Conservation (phyloP, 1,140 invertebrate genomes). For the Arion vulgaris region DNA sequence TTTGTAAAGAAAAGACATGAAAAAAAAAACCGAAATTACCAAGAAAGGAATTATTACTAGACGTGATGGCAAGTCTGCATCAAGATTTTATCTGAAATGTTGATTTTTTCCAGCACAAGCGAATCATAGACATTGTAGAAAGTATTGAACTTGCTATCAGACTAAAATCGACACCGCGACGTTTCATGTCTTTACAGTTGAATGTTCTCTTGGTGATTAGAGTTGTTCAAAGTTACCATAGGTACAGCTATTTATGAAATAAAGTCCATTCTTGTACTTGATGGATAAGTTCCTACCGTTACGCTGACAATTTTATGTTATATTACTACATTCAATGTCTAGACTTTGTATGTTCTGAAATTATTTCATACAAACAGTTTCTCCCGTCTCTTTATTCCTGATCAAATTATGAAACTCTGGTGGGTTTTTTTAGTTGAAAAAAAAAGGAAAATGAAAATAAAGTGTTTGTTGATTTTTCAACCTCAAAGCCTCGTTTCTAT, state of each 20-base stretch:
- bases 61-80: not conserved
- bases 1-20: no score
- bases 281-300: not conserved
- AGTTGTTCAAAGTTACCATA: not conserved
- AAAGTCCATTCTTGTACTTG: not conserved
- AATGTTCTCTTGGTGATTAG: not conserved
- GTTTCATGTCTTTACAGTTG: not conserved
- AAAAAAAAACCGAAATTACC: not conserved
- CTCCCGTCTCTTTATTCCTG: no score
- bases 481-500: no score
- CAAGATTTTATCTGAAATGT: constrained; percentile 1
- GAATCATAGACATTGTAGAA: not conserved
- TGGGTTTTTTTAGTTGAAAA: no score
- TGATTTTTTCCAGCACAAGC: not conserved
- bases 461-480: no score
- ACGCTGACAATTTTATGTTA: not conserved
- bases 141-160: not conserved
- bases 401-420: no score
- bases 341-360: not conserved
- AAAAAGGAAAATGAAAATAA: no score
- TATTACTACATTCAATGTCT: not conserved
- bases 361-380: not conserved
- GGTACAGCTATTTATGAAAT: not conserved
- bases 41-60: not conserved
- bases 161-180: not conserved